These are phyloP conservation scores for Sebastes iracundus DNA, from an alignment of 2,797 vertebrate species.

Conservation along the genomic window DNA sequence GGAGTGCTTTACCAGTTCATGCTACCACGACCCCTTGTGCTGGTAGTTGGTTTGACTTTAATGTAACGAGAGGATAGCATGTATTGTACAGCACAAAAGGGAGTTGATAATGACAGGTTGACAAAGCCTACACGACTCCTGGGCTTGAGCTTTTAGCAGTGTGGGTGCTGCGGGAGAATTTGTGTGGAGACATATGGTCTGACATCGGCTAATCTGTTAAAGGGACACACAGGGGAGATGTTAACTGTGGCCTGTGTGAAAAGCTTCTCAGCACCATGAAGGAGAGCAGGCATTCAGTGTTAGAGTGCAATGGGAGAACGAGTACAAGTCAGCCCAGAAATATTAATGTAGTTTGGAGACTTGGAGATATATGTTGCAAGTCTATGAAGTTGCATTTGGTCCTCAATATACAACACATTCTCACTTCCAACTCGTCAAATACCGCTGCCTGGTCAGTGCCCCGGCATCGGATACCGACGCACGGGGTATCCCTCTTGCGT, in stretches of 20 bases:
- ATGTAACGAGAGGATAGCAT: constrained; percentile 18
- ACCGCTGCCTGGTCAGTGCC: no score
- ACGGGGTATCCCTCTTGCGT: no score
- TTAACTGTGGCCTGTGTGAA: constrained; percentile 34
- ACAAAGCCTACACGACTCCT: constrained; percentile 34
- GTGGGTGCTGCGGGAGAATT: constrained; percentile 28
- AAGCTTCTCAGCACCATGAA: constrained; percentile 14
- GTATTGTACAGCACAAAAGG: constrained; percentile 27
- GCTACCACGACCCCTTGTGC: background rate
- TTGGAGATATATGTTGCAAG: background rate
- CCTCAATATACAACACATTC: background rate
- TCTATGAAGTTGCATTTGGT: background rate
- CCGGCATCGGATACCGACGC: no score
- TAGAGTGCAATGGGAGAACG: background rate
- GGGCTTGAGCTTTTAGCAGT: constrained; percentile 27
- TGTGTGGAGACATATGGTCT: constrained; percentile 48
- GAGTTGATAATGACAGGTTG: constrained; percentile 33
- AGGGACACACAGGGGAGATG: constrained; percentile 33
- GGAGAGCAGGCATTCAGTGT: background rate
- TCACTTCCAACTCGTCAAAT: no score
- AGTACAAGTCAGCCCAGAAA: background rate
- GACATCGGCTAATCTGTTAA: constrained; percentile 55
- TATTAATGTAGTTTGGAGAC: background rate
- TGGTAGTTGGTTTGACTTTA: background rate
- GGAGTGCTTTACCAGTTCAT: background rate